Conservation (phyloP, 2,888 invertebrate genomes). For the Callimorpha dominula region DNA sequence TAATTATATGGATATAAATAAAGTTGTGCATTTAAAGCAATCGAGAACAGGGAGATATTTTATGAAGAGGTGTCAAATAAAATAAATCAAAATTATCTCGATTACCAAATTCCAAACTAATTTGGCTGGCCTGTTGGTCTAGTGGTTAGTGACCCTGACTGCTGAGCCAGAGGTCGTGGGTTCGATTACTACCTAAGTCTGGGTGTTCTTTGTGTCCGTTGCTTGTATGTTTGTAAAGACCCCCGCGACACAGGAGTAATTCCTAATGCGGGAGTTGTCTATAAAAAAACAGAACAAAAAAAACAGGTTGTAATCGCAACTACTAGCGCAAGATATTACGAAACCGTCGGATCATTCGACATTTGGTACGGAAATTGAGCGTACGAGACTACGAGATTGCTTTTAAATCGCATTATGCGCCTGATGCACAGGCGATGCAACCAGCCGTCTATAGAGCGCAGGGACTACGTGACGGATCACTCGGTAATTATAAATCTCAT, state of each 20-base stretch:
- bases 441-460: conserved; percentile 50
- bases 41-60: not conserved
- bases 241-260: too few relatives aligned
- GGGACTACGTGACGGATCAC: conserved; percentile 44
- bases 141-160: too few relatives aligned
- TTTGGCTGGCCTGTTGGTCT: too few relatives aligned
- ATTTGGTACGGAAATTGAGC: conserved; percentile 79
- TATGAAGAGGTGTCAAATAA: not conserved
- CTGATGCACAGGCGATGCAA: conserved; percentile 60
- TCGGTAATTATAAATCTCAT: conserved; percentile 57
- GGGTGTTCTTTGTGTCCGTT: too few relatives aligned
- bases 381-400: conserved; percentile 75
- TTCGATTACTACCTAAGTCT: too few relatives aligned
- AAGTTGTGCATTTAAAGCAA: conserved; percentile 18
- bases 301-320: conserved; percentile 29
- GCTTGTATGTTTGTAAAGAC: too few relatives aligned
- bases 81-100: not conserved
- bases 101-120: not conserved
- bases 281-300: too few relatives aligned
- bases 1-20: conserved; percentile 25
- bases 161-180: too few relatives aligned
- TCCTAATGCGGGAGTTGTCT: too few relatives aligned
- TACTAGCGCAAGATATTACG: conserved; percentile 40
- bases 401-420: conserved; percentile 81
- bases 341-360: conserved; percentile 60